Conservation (phyloP, 1,140 invertebrate genomes). For the Calliopsis andreniformis region DNA sequence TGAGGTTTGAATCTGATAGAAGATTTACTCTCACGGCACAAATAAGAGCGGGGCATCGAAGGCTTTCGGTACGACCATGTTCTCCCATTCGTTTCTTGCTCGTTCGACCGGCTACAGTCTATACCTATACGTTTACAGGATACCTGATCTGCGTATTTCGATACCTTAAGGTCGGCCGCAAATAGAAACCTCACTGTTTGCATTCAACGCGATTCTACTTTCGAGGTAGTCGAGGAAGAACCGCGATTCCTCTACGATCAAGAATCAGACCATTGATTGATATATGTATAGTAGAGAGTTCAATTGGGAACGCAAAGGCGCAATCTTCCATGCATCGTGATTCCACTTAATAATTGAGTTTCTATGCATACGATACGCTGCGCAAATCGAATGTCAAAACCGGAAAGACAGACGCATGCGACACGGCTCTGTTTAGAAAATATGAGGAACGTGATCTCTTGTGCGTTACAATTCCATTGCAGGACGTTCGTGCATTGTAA, state of each 20-base stretch:
- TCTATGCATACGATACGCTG: neutral
- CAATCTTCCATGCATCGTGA: neutral
- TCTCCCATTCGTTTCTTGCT: constrained; percentile 71
- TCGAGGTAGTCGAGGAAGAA: neutral
- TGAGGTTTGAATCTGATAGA: too few relatives aligned
- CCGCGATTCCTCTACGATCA: neutral
- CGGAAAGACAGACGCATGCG: neutral
- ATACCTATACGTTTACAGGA: constrained; percentile 61
- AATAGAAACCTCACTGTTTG: constrained; percentile 59
- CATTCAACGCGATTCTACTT: constrained; percentile 21
- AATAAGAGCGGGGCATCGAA: constrained; percentile 10
- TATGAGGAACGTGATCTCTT: constrained; percentile 11
- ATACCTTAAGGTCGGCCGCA: constrained; percentile 62
- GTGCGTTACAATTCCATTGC: neutral
- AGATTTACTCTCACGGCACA: neutral
- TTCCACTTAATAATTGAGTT: neutral
- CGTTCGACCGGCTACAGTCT: constrained; percentile 67
- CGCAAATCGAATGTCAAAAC: neutral
- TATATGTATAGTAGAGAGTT: too few relatives aligned
- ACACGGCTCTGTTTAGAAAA: constrained; percentile 3
- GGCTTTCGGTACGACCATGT: constrained; percentile 56
- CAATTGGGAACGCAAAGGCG: neutral
- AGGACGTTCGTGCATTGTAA: neutral
- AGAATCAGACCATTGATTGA: neutral
- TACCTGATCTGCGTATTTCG: constrained; percentile 68